phyloP scores from a whole-genome alignment of 2,113 vertebrate species.

The Eolophus roseicapilla region DNA sequence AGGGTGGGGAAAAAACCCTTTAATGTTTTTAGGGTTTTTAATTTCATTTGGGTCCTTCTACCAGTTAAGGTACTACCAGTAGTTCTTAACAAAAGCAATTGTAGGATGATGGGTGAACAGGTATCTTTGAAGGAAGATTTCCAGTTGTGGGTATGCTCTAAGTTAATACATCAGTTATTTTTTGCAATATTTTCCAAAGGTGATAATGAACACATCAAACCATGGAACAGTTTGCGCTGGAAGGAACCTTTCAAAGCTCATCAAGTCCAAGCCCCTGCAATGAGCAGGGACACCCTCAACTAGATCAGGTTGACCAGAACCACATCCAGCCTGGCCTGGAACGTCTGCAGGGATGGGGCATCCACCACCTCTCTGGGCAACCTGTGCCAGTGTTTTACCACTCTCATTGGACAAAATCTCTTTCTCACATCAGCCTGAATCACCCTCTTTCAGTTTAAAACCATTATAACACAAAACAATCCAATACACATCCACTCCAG shows the following conservation, averaged over 20 bases:
- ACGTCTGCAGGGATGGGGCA: not conserved
- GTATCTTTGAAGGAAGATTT: not conserved
- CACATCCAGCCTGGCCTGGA: not conserved
- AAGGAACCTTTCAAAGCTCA: not conserved
- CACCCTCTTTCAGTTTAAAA: not conserved
- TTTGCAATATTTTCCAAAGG: not conserved
- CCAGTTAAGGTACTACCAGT: not conserved
- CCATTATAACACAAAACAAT: not conserved
- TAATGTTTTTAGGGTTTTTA: not conserved
- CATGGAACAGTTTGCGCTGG: not conserved
- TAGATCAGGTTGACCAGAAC: not conserved
- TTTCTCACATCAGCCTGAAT: not conserved
- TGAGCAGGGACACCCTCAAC: not conserved
- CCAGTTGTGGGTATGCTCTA: accelerated
- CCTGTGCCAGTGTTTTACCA: not conserved
- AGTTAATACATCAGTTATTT: not conserved
- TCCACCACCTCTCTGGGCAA: not conserved
- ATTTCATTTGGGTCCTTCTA: not conserved
- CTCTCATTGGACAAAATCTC: not conserved
- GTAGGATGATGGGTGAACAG: not conserved
- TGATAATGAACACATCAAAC: not conserved
- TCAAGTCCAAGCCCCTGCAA: not conserved
- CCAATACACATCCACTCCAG: not conserved
- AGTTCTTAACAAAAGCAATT: not conserved
- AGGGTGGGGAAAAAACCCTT: not conserved